Conservation (phyloP, 2,797 vertebrate species). For the Danio tinwini region DNA sequence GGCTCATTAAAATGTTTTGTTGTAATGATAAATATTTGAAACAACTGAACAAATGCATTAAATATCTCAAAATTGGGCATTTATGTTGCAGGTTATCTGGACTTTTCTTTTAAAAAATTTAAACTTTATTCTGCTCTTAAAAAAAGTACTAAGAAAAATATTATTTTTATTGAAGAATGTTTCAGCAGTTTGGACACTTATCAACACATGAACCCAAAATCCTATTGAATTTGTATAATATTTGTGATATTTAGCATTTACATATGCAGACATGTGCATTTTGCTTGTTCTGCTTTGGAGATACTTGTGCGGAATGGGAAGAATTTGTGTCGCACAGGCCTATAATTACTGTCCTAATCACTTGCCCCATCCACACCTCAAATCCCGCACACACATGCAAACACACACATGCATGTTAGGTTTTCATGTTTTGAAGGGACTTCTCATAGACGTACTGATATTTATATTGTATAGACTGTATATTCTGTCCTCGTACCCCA, state of each 20-base stretch:
- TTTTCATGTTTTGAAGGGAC: no score
- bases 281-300: background rate
- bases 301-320: no score
- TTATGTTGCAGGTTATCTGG: no score
- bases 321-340: background rate
- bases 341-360: constrained; percentile 33
- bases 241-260: background rate
- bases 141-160: no score
- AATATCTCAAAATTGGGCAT: background rate
- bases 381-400: constrained; percentile 6
- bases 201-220: no score
- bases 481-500: no score
- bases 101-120: no score
- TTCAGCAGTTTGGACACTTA: background rate
- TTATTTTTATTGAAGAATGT: background rate
- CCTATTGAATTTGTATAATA: background rate
- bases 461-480: no score
- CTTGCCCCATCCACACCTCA: constrained; percentile 13
- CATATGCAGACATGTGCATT: background rate
- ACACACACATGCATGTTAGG: no score
- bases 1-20: no score
- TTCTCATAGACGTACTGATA: no score
- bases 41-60: background rate
- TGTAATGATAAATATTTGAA: background rate
- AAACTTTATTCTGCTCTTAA: no score